These are phyloP conservation scores for Silvanus unidentatus DNA, from an alignment of 2,888 invertebrate species.

Conservation along the genomic window DNA sequence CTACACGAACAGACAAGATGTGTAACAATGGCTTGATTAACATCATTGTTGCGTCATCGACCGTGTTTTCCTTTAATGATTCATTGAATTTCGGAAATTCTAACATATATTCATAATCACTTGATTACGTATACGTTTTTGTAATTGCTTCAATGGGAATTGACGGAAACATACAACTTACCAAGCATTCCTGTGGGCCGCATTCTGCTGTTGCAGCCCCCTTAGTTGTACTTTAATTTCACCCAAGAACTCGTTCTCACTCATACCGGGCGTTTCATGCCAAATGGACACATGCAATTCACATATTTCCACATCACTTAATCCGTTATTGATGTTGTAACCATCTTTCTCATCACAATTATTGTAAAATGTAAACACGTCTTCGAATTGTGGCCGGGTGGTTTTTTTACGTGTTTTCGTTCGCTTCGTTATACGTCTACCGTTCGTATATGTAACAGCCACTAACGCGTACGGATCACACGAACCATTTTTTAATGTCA, in stretches of 20 bases:
- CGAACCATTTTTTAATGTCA: slow-evolving; percentile 82
- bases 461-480: slow-evolving; percentile 88
- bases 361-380: slow-evolving; percentile 71
- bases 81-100: too few relatives aligned
- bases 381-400: slow-evolving; percentile 82
- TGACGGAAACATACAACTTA: slow-evolving; percentile 44
- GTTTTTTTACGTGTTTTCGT: slow-evolving; percentile 88
- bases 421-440: slow-evolving; percentile 69
- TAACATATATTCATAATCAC: too few relatives aligned
- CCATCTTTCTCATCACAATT: slow-evolving; percentile 46
- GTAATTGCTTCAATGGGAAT: too few relatives aligned
- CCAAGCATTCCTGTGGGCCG: slow-evolving; percentile 68
- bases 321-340: slow-evolving; percentile 28
- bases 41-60: neutral
- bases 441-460: slow-evolving; percentile 68
- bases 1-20: slow-evolving; percentile 43
- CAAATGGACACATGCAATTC: slow-evolving; percentile 78
- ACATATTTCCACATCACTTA: slow-evolving; percentile 64
- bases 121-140: too few relatives aligned
- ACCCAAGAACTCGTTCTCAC: slow-evolving; percentile 80
- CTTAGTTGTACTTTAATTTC: slow-evolving; percentile 77
- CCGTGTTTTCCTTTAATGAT: too few relatives aligned
- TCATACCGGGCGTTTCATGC: slow-evolving; percentile 76
- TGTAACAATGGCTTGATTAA: neutral
- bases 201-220: slow-evolving; percentile 60